Evolutionary conservation across 2,113 vertebrate species (phyloP), one percentile per base, ranked within the genome.

Genomic region (Hiodon tergisus): DNA sequence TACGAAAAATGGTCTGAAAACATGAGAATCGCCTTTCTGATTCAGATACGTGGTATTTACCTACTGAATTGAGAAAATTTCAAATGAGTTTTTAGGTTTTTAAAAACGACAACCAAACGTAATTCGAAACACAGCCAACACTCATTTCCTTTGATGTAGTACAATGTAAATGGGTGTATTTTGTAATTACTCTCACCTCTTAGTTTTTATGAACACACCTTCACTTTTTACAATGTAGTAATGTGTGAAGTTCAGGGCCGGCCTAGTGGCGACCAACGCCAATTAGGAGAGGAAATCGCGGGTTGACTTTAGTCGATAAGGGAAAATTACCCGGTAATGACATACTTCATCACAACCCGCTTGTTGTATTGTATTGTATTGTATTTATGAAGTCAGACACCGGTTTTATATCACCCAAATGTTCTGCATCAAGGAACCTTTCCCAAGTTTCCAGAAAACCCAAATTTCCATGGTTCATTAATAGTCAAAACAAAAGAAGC

Each of bases 151-250:
- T 76, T 76, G 78, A 73, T 72, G 50, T 54, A 48, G 65, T 6
- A 17, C 69, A 62, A 76, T 69, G 71, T 75, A 63, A 72, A 72
- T 76, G 70, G 72, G 73, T 69, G 70, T 48, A 68, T 78, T 73
- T 72, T 57, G 5, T 72, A 77, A 72, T 60, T 77, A 57, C 63
- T 13, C 62, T 52, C 74, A 62, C 66, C 73, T 75, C 74, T 52
- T 48, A 50, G 46, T 68, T 79, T 67, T 76, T 74, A 82, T 78
- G 63, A 82, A 72, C 74, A 69, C 76, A 61, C 76, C 63, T 80
- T 67, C 59, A 50, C 54, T 74, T 79, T 82, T 82, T 82, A 82
- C 81, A 80, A 78, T 52, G 78, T 78, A 78, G 63, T 82, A 77
- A 82, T 82, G 81, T 82, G 79, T 77, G 78, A 80, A 80, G 78